Evolutionary conservation across 2,888 invertebrate genomes (phyloP).

Genomic region (Leistus spinibarbis): DNA sequence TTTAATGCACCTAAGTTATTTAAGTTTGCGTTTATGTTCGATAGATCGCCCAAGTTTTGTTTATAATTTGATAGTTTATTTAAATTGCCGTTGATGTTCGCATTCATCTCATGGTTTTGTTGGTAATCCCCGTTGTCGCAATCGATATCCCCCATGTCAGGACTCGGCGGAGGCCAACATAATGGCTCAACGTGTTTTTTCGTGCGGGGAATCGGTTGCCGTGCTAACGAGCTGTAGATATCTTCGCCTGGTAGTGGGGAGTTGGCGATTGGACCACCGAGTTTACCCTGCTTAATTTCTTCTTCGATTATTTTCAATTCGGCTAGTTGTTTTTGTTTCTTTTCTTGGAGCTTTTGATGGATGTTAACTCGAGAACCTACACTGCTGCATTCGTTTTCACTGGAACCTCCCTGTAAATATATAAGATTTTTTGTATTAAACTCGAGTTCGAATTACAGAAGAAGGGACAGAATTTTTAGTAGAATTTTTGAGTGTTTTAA

Average conservation of each 20-base stretch:
- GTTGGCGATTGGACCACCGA: constrained; percentile 63
- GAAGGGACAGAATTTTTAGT: no score
- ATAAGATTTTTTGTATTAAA: neutral
- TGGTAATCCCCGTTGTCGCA: constrained; percentile 24
- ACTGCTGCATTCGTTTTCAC: constrained; percentile 77
- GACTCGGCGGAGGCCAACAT: constrained; percentile 57
- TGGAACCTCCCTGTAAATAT: constrained; percentile 64
- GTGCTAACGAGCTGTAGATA: constrained; percentile 54
- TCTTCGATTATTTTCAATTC: constrained; percentile 83
- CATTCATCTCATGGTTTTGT: constrained; percentile 37
- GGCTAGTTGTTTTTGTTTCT: constrained; percentile 85
- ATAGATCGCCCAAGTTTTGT: constrained; percentile 38
- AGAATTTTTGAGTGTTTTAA: no score
- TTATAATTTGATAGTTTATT: constrained; percentile 40
- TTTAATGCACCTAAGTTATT: constrained; percentile 39
- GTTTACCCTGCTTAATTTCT: constrained; percentile 84
- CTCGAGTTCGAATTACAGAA: no score
- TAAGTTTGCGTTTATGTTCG: constrained; percentile 24
- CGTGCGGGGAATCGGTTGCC: constrained; percentile 73
- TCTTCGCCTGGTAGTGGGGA: constrained; percentile 63
- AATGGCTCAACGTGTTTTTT: constrained; percentile 69
- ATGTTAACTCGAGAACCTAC: constrained; percentile 81
- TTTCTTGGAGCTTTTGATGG: constrained; percentile 84
- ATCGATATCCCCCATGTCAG: constrained; percentile 40
- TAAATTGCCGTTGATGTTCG: constrained; percentile 37